These are phyloP conservation scores for Oeneis ivallda DNA, from an alignment of 2,888 invertebrate genomes.

Conservation along the genomic window DNA sequence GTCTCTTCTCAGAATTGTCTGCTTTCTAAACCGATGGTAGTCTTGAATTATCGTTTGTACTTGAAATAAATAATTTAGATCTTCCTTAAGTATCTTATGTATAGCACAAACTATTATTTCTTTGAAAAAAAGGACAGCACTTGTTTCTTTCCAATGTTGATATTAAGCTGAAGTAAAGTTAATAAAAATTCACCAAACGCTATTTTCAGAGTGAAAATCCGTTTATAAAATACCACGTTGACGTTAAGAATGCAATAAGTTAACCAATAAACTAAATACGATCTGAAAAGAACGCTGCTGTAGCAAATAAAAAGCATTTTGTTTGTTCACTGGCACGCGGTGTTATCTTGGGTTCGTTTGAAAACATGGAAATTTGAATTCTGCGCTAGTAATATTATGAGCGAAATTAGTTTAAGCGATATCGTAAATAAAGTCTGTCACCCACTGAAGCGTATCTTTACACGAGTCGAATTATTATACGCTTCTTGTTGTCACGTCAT, in stretches of 20 bases:
- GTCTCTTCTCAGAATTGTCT: too few relatives aligned
- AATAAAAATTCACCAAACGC: constrained; percentile 4
- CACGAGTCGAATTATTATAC: neutral
- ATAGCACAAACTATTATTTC: too few relatives aligned
- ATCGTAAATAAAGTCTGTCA: constrained; percentile 9
- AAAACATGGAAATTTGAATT: constrained; percentile 5
- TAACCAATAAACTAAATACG: constrained; percentile 34
- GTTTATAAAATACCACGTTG: constrained; percentile 29
- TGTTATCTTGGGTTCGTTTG: constrained; percentile 1
- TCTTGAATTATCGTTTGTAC: too few relatives aligned
- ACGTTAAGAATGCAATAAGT: constrained; percentile 36
- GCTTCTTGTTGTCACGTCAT: neutral
- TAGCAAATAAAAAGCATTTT: constrained; percentile 22
- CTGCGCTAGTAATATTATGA: neutral
- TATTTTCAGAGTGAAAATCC: constrained; percentile 21
- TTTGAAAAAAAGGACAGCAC: too few relatives aligned
- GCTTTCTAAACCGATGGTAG: too few relatives aligned
- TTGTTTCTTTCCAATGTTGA: neutral
- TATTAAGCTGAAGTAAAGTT: neutral
- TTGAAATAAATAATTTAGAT: too few relatives aligned
- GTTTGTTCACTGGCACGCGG: constrained; percentile 17
- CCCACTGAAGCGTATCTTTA: constrained; percentile 11
- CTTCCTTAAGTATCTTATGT: too few relatives aligned
- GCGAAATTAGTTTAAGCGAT: neutral
- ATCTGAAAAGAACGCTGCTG: constrained; percentile 25